Evolutionary conservation across 2,888 invertebrate genomes (phyloP).

Genomic region (Drosophila seclusa): DNA sequence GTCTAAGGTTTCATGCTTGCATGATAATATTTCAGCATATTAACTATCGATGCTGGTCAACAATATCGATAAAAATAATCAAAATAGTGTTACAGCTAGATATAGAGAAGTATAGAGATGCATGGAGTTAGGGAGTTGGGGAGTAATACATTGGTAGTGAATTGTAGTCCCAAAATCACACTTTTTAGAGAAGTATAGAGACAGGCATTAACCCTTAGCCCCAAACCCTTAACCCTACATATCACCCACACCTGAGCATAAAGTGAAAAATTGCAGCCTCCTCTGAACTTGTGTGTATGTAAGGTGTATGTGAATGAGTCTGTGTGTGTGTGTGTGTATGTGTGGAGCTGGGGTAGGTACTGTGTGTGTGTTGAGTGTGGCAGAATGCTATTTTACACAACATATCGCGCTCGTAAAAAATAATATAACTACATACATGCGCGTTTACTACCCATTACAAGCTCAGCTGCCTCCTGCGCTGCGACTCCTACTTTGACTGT

Average conservation of each 20-base stretch:
- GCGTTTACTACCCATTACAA: conserved; percentile 72
- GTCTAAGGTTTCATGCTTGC: background rate
- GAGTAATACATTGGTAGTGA: background rate
- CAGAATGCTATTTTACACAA: conserved; percentile 72
- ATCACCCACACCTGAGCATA: conserved; percentile 28
- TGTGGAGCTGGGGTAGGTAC: background rate
- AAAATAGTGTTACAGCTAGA: background rate
- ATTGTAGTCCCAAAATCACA: background rate
- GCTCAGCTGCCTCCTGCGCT: conserved; percentile 28
- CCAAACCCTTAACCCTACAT: background rate
- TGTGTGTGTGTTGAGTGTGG: conserved; percentile 19
- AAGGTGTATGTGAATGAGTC: background rate
- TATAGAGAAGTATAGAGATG: background rate
- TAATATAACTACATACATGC: conserved; percentile 78
- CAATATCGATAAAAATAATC: background rate
- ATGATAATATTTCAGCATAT: background rate
- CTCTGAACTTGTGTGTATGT: background rate
- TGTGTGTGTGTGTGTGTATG: background rate
- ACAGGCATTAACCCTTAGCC: background rate
- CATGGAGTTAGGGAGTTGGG: background rate
- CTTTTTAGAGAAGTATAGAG: background rate
- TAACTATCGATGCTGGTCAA: background rate
- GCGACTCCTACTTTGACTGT: conserved; percentile 1
- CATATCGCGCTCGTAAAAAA: conserved; percentile 79
- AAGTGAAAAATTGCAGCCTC: conserved; percentile 21